Evolutionary conservation across 1,140 invertebrate species (phyloP), one percentile per base, ranked within the genome.

Genomic region (Lepidotrigona ventralis): DNA sequence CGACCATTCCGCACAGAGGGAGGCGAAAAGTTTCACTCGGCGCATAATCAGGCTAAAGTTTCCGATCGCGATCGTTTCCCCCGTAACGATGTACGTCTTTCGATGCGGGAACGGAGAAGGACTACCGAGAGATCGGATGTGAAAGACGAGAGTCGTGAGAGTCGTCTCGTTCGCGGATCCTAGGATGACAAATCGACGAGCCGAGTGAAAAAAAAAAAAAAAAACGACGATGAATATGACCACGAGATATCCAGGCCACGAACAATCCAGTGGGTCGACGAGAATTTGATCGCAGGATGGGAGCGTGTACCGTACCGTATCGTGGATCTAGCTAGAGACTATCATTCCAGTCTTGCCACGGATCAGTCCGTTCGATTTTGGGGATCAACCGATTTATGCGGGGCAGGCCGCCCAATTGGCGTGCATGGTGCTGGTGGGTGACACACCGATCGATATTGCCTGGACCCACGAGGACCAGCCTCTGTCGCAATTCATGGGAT

Each of bases 331-430:
- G 78, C 72, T 29, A 17, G 60, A 60, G 63, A 66, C 83, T 89
- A 69, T 75, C 70, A 94, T 96, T 95, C 91, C 95, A 97, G 97
- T 97, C 90, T 94, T 96, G 81, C 96, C 96, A 83, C 94, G 95
- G 89, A 96, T 97, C 92, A 95, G 95, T 89, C 95, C 96, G 82
- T 97, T 97, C 93, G 94, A 95, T 91, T 97, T 97, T 92, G 95
- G 96, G 87, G 93, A 95, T 74, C 94, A 94, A 90, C 94, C 95
- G 90, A 94, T 96, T 91, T 95, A 95, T 92, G 95, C 95, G 85
- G 97, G 96, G 53, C 96, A 96, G 88, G 95, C 96, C 64, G 95
- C 96, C 60, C 95, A 96, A 85, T 94, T 97, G 84, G 95, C 96
- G 88, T 97, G 97, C 92, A 96, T 96, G 92, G 95, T 97, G 58